Conservation (phyloP, 1,140 invertebrate species). For the Ips nitidus region DNA sequence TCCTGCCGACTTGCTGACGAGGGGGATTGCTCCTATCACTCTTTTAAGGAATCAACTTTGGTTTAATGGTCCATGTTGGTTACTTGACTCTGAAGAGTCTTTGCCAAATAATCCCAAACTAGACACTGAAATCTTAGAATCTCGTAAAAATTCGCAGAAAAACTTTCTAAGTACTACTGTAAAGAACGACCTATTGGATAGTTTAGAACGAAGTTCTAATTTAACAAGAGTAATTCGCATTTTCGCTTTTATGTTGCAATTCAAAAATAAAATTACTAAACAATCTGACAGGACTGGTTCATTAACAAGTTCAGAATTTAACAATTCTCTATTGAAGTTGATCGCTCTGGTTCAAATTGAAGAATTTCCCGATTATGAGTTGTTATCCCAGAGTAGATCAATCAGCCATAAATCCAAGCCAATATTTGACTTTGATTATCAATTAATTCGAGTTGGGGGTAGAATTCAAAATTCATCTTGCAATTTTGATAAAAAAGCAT, state of each 20-base stretch:
- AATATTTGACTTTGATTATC: conserved; percentile 48
- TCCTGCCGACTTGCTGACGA: too few species aligned
- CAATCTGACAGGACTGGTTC: too few species aligned
- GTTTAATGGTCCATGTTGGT: too few species aligned
- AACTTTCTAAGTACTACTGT: conserved; percentile 2
- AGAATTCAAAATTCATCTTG: conserved; percentile 44
- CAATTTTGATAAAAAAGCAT: conserved; percentile 34
- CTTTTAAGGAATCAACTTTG: too few species aligned
- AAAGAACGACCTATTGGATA: conserved; percentile 3
- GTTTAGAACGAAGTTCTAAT: conserved; percentile 1
- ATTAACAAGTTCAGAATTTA: too few species aligned
- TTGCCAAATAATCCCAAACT: not conserved
- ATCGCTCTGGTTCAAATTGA: too few species aligned
- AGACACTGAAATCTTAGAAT: not conserved
- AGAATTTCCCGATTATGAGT: too few species aligned
- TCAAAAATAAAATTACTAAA: too few species aligned
- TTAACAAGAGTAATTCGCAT: conserved; percentile 7
- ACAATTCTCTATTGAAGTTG: too few species aligned
- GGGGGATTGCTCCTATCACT: too few species aligned
- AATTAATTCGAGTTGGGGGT: conserved; percentile 52
- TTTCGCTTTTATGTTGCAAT: too few species aligned
- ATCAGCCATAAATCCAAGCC: not conserved
- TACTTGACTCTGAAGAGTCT: not conserved
- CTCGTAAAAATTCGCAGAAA: conserved; percentile 1
- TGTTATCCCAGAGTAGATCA: conserved; percentile 10